These are phyloP conservation scores for Drepanosiphum platanoidis DNA, from an alignment of 2,888 invertebrate genomes.

Conservation along the genomic window DNA sequence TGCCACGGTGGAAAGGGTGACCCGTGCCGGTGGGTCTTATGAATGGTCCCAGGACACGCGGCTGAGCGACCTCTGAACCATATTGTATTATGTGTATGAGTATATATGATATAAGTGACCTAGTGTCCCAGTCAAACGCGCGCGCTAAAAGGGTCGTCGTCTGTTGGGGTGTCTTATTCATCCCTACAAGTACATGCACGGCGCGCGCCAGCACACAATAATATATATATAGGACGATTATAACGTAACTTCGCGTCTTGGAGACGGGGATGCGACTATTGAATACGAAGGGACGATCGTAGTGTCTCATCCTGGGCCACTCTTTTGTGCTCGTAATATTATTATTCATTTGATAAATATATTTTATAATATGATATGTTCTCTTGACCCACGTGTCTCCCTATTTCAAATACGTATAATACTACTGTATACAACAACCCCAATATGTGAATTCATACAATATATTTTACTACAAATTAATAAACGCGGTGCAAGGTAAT, in stretches of 20 bases:
- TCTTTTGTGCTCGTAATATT: neutral
- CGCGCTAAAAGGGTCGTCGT: constrained; percentile 19
- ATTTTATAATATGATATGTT: no score
- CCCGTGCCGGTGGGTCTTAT: constrained; percentile 50
- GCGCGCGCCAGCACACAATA: neutral
- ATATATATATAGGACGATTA: no score
- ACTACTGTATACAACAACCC: no score
- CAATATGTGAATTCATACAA: no score
- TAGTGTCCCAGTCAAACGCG: constrained; percentile 48
- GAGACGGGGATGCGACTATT: neutral
- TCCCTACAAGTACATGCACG: neutral
- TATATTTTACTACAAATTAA: constrained; percentile 25
- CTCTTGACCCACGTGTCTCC: neutral
- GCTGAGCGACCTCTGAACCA: constrained; percentile 50
- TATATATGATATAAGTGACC: constrained; percentile 25
- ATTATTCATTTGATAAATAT: neutral
- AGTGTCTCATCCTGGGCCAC: no score
- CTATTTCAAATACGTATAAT: neutral
- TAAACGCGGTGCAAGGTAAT: neutral
- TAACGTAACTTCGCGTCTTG: neutral
- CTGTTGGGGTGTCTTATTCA: constrained; percentile 33
- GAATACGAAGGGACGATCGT: no score
- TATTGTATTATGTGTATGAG: constrained; percentile 14
- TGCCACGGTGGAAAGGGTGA: constrained; percentile 27
- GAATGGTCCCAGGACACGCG: constrained; percentile 56